Base-by-base conservation (phyloP, 1,140 invertebrate genomes). In the Branchinecta lynchi region DNA sequence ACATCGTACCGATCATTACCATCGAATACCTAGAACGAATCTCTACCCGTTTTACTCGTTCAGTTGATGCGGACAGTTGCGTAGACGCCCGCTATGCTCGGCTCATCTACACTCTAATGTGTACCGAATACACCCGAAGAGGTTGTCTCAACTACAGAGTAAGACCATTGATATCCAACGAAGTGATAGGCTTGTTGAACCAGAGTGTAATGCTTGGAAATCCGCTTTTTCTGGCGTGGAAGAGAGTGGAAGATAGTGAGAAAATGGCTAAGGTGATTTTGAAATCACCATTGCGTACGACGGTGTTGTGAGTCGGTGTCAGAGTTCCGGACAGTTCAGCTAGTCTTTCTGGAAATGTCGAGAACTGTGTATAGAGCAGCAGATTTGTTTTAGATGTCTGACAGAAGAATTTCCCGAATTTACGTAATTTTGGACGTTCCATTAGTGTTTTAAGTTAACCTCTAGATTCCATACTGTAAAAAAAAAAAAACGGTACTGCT, bases 71-170 rank as follows among this genome's bases (percentile, higher is more conserved):
- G 1, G 51, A 60, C 51, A 60, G 17, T 60, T 60, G 51, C 51
- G 12, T 60, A 12, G 68, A 68, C 43, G 68, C 68, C 7, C 43
- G 20, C 12, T 68, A 68, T 20, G 17, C 7, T 9, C 68, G 68
- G 20, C 68, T 68, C 8, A 68, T 68, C 2, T 68, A 44, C 43
- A 68, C 43, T 17, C 10, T 68, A 20, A 68, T 68, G 68, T 68
- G 68, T 20, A 45, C 20, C n/a, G 68, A 68, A 20, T 68, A 43
- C 20, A 32, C 45, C 32, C 20, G 45, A 12, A 32, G 45, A 17
- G 17, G 17, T 3, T 68, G 68, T 45, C 43, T 44, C 12, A 68
- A 68, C 43, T 68, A 68, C 7, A 8, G 68, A 32, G 68, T 68
- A 6, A 21, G 68, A 5, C 21, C 68, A 8, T 3, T 68, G 12